Base-by-base conservation (phyloP, 2,797 vertebrate species). In the Cirrhinus mrigala region DNA sequence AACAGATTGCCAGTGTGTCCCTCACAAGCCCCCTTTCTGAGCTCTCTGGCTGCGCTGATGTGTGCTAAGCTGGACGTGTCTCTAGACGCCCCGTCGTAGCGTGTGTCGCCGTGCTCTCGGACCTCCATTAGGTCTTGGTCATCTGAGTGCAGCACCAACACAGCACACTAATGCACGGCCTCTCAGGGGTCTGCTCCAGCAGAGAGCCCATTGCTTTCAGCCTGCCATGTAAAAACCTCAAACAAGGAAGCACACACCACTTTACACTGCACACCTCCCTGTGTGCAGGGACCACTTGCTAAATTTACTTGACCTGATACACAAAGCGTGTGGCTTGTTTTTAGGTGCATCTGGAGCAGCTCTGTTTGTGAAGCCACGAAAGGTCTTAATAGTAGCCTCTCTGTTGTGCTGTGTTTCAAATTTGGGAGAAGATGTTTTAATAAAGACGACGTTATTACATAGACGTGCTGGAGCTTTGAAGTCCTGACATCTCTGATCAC, bases 51-150 rank as follows among this genome's bases (percentile, higher is more conserved):
- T 52, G 71, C 9, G 1, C 66, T 73, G 77, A 81, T 83, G 85
- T 78, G 54, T 52, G 60, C 16, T 48, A 75, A 81, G 60, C 48
- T 84, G 79, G 46, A 62, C 27, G n/a, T 14, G 44, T 82, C 40
- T 73, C 68, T 33, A 52, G 81, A 83, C 81, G 40, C 50, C 54
- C 52, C 76, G 58, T 56, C 29, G 6, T 60, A 69, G 84, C 27
- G 33, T 56, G 37, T 56, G 48, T 33, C 46, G 6, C 66, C 56
- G 20, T 37, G 74, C 48, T 83, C 81, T 69, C 71, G 71, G 24
- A 60, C 81, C 73, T 84, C 71, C 87, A 88, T 86, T 88, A 86
- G 29, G 62, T 77, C 18, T 20, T 52, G 64, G 40, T 85, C 70
- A 40, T 81, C 40, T 56, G 60, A 80, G 74, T 40, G 71, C 84